Base-by-base conservation (phyloP, 2,888 invertebrate genomes). In the Petrolisthes manimaculis region DNA sequence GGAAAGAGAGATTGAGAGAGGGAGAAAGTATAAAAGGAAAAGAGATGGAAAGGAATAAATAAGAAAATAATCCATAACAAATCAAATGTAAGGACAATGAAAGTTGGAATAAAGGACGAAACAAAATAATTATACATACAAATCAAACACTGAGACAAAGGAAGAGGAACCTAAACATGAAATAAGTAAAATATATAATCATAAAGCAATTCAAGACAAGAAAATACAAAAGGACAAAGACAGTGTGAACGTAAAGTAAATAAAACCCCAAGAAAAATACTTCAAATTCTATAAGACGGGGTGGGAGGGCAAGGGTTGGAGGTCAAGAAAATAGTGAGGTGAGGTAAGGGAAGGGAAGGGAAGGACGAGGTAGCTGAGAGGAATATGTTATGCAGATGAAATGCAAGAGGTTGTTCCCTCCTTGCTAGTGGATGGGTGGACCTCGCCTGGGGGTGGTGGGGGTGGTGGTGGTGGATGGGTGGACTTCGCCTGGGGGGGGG, bases 371-470 rank as follows among this genome's bases (percentile, higher is more conserved):
- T 18, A 80, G n/a, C 9, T 14, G 21, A 18, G 67, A 54, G 51
- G 24, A 80, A 55, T 55, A 24, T 21, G 14, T n/a, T 9, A 21
- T 5, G 53, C 37, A 37, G 78, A 37, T 55, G 82, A 82, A 82
- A 82, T 81, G 61, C 81, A 56, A 24, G 61, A 81, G 81, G 37
- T 56, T 81, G 81, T 61, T 81, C 81, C 61, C 61, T 81, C 81
- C 81, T 37, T 24, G 80, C 37, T 24, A 21, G 81, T n/a, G 77
- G 74, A 37, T 56, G 56, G 61, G 61, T 24, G 37, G 61, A 4
- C 56, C 77, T 77, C 53, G 67, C 51, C 61, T 82, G 82, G 69
- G 1, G 84, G 56, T 84, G 84, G 53, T 14, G 54, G 18, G 0
- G 37, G 78, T 12, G 78, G 9, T 12, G 78, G 78, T 9, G 78